Evolutionary conservation across 2,888 invertebrate genomes (phyloP), one percentile per base, ranked within the genome.

Genomic region (Apamea crenata): DNA sequence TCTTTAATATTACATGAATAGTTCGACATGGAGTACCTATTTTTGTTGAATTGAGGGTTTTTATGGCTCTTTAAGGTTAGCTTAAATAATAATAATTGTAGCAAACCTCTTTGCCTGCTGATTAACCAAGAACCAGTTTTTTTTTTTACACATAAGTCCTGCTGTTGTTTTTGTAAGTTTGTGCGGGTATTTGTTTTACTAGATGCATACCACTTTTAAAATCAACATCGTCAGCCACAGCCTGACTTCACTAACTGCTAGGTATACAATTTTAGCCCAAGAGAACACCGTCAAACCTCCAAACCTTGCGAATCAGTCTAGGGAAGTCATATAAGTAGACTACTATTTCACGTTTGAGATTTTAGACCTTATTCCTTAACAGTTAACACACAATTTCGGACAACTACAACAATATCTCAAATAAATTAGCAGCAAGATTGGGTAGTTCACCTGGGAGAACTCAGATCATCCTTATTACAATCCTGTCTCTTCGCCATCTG

Each of bases 401-500:
- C 16, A 8, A 61, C n/a, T n/a, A n/a, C 0, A 14, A 61, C 16
- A 61, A 2, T 7, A 7, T 61, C 61, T 29, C 29, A 7, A 61
- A 29, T 29, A 16, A 61, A 61, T 29, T 61, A 16, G 29, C 21
- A 36, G 12, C 10, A 63, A 63, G 4, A 65, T 36, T 65, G n/a
- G 8, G 10, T 14, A 18, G 61, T 5, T 47, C 87, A 96, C 96
- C 96, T 96, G 0, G 97, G 97, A 1, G 96, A 96, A 86, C 96
- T 97, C 4, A 96, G 93, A 89, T 96, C 96, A 72, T 97, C 97
- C 83, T 96, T 96, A 79, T 94, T 93, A 66, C 92, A 93, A 87
- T 96, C 96, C 81, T 93, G 95, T 47, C 95, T 90, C 77, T 94
- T 95, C 1, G 95, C 94, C 86, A 94, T 89, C 88, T 94, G 94